Evolutionary conservation across 1,140 invertebrate genomes (phyloP).

Genomic region (Formica exsecta): DNA sequence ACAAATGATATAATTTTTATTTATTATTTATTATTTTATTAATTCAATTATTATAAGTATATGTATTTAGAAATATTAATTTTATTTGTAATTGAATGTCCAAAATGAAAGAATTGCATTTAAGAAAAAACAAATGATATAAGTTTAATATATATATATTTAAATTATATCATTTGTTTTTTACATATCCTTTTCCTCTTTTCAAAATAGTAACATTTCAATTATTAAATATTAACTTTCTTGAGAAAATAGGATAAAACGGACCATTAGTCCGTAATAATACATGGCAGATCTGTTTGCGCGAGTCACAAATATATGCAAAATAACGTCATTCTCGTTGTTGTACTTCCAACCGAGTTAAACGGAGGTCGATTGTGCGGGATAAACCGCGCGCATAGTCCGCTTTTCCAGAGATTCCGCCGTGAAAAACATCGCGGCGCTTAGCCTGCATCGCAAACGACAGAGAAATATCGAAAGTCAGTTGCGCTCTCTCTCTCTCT

Average conservation of each 20-base stretch:
- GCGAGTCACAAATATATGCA: slow-evolving; percentile 18
- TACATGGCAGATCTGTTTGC: slow-evolving; percentile 20
- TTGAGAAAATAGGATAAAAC: slow-evolving; percentile 11
- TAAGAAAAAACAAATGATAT: no score
- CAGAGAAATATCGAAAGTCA: slow-evolving; percentile 47
- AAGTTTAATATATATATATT: background rate
- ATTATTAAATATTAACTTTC: background rate
- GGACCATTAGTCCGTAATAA: slow-evolving; percentile 51
- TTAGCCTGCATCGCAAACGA: slow-evolving; percentile 31
- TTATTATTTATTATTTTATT: no score
- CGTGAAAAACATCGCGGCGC: slow-evolving; percentile 27
- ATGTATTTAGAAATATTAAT: no score
- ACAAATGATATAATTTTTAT: background rate
- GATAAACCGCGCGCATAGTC: background rate
- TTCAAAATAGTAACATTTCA: no score
- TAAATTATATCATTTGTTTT: background rate
- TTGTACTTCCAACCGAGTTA: slow-evolving; percentile 16
- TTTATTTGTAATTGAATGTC: background rate
- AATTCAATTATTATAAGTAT: no score
- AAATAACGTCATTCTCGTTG: background rate
- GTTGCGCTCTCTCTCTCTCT: background rate
- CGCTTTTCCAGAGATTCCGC: slow-evolving; percentile 29
- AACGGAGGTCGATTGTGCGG: slow-evolving; percentile 27
- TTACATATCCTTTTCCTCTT: background rate
- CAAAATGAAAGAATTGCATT: slow-evolving; percentile 3